A percentile compares a stretch with the other conserved stretches of the same genome.
These are phyloP conservation scores for Scortum barcoo DNA, from an alignment of 2,113 vertebrate genomes.

Conservation along the genomic window DNA sequence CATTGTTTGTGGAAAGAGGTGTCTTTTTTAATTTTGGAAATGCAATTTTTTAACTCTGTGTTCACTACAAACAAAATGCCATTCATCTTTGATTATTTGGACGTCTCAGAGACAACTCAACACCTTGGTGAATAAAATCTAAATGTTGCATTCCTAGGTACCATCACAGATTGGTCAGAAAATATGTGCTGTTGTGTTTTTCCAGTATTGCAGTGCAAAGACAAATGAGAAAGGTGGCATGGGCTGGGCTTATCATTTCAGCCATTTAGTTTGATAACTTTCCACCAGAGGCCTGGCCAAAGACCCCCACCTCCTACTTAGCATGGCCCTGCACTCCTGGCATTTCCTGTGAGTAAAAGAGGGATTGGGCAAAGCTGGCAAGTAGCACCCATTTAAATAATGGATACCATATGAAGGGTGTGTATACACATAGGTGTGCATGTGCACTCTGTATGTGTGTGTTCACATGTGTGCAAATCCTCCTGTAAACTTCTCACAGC, in stretches of 20 bases:
- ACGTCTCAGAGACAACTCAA: neutral
- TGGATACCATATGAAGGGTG: conserved; percentile 76
- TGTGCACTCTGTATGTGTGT: neutral
- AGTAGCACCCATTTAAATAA: conserved; percentile 68
- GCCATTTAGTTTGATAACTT: conserved; percentile 30
- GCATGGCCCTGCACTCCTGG: conserved; percentile 68
- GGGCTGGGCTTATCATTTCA: neutral
- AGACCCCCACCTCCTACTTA: conserved; percentile 58
- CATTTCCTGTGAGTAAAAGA: conserved; percentile 82
- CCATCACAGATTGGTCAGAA: neutral
- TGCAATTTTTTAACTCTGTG: neutral
- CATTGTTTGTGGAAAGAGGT: neutral
- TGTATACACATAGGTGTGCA: conserved; percentile 44
- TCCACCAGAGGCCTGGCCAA: conserved; percentile 10
- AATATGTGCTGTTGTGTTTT: neutral
- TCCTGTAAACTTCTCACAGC: conserved; percentile 42
- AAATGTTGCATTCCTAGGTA: neutral
- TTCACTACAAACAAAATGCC: neutral
- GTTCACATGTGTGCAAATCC: conserved; percentile 11
- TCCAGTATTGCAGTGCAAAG: neutral
- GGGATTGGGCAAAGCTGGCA: conserved; percentile 74
- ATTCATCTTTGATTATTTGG: neutral
- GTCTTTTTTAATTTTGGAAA: neutral
- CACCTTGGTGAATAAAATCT: neutral
- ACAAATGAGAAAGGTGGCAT: neutral